These are phyloP conservation scores for Misgurnus anguillicaudatus DNA, from an alignment of 2,113 vertebrate genomes.

Conservation along the genomic window DNA sequence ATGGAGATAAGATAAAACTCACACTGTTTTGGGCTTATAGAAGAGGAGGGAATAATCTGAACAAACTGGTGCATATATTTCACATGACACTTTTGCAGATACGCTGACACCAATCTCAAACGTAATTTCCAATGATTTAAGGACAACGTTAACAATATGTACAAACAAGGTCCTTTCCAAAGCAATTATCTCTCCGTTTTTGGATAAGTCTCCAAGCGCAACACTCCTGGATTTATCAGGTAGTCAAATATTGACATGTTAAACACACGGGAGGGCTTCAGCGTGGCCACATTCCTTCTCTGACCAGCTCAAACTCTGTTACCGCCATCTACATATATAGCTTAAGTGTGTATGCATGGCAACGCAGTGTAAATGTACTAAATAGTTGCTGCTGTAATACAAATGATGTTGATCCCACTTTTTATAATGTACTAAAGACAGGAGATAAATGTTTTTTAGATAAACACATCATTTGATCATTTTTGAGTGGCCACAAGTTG, in stretches of 20 bases:
- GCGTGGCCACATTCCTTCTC: not conserved
- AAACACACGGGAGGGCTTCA: slow-evolving; percentile 60
- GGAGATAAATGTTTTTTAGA: no score
- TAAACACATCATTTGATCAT: no score
- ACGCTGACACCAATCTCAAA: no score
- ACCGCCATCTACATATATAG: not conserved
- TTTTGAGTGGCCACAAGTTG: no score
- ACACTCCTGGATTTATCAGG: slow-evolving; percentile 63
- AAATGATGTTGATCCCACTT: not conserved
- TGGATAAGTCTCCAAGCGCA: not conserved
- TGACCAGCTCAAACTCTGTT: not conserved
- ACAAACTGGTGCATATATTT: slow-evolving; percentile 54
- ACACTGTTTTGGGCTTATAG: slow-evolving; percentile 77
- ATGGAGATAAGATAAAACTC: slow-evolving; percentile 79
- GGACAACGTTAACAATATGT: no score
- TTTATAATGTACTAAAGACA: not conserved
- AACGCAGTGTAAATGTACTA: not conserved
- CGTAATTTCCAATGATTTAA: no score
- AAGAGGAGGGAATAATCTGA: slow-evolving; percentile 69
- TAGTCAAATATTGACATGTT: slow-evolving; percentile 70
- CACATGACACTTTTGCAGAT: not conserved
- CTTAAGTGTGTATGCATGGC: not conserved
- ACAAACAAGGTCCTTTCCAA: no score
- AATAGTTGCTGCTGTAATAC: not conserved
- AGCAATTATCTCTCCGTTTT: not conserved